Evolutionary conservation across 2,888 invertebrate species (phyloP), one percentile per base, ranked within the genome.

Genomic region (Andrena dorsata): DNA sequence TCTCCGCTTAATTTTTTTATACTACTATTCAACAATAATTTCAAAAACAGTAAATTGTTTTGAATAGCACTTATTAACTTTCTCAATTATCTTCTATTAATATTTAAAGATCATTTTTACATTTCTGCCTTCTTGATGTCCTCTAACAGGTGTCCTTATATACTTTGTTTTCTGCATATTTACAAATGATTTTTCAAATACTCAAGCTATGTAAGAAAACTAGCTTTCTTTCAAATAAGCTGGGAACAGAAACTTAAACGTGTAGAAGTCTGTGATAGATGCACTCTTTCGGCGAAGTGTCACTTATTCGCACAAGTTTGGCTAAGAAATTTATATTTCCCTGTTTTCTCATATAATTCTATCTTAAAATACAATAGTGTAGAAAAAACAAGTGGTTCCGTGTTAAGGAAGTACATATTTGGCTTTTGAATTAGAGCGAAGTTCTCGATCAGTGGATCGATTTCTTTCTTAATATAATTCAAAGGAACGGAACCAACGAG

Each of bases 161-260:
- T 65, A 70, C 26, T 60, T 58, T 61, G 13, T 13, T 76, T 51
- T 13, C 49, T 53, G 64, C n/a, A 26, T 81, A 83, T 83, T 76
- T 83, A 83, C 82, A 83, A 81, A 76, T 77, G 69, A 71, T 70
- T 49, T 64, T 53, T 72, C 20, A 51, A 32, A 16, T 61, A 76
- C 63, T 64, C 26, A 64, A 72, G 3, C 61, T 64, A 26, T 56
- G 2, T 47, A 47, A 71, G 1, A 82, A 61, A 64, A 69, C 2
- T 60, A 58, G 41, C 35, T 56, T 64, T 53, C 49, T 60, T 49
- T 26, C 13, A 32, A 53, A 69, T 41, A 65, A 68, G 73, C 64
- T 23, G 53, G 23, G 35, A 41, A 47, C 16, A 49, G 58, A 28
- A 32, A 64, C 13, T 41, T 65, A 30, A 76, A 41, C 26, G 30